Conservation (phyloP, 2,888 invertebrate species). For the Choristoneura rosaceana region DNA sequence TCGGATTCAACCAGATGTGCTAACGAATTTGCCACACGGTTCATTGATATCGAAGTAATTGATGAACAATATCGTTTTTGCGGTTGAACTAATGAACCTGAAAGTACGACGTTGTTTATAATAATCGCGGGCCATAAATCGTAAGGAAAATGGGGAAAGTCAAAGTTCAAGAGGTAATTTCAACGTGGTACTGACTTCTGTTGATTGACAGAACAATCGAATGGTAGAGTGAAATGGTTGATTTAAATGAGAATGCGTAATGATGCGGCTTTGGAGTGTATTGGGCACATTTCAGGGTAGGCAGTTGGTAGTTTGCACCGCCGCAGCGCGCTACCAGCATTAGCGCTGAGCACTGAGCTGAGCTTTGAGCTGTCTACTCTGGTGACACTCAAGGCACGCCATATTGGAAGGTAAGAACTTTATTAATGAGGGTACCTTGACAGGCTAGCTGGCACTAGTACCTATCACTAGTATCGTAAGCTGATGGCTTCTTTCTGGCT, state of each 20-base stretch:
- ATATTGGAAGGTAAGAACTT: no score
- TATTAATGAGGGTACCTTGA: no score
- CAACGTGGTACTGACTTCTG: not conserved
- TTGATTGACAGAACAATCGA: not conserved
- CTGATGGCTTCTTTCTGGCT: no score
- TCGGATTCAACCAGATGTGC: conserved; percentile 45
- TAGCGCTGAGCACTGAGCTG: no score
- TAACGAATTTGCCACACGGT: conserved; percentile 3
- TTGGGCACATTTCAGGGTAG: no score
- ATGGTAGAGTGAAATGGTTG: not conserved
- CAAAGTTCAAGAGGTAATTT: not conserved
- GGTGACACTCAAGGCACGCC: no score
- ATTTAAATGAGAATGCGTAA: not conserved
- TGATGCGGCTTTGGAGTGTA: no score
- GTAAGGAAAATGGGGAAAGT: not conserved
- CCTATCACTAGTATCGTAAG: no score
- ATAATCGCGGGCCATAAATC: not conserved
- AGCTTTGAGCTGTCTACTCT: no score
- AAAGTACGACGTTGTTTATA: not conserved
- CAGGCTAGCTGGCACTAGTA: no score
- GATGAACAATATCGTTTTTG: conserved; percentile 14
- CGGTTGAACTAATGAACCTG: conserved; percentile 6
- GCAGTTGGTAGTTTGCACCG: no score
- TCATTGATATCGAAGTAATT: conserved; percentile 28
- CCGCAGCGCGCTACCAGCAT: no score